Percentiles rank a stretch among this genome's conserved stretches.
Evolutionary conservation across 2,113 vertebrate genomes (phyloP).

Genomic region (Castor canadensis): DNA sequence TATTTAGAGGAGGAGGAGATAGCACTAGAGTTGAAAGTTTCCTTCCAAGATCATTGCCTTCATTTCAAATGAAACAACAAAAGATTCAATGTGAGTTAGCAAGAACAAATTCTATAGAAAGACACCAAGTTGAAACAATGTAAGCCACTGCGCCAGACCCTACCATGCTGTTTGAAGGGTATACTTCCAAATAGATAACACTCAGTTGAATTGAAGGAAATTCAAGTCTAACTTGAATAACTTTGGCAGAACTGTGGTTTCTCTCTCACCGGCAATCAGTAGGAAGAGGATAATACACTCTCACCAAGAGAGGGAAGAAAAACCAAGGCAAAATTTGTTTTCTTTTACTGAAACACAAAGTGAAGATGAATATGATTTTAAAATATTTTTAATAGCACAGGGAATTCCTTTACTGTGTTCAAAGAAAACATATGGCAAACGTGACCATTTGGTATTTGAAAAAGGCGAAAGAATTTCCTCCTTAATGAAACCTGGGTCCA

Average conservation of each 20-base stretch:
- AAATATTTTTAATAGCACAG: neutral
- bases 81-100: neutral
- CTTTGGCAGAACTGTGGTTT: constrained; percentile 26
- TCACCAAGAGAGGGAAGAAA: neutral
- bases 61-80: neutral
- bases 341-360: neutral
- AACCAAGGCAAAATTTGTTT: constrained; percentile 37
- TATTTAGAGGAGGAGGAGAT: neutral
- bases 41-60: neutral
- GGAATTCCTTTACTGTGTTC: neutral
- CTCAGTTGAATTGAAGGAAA: neutral
- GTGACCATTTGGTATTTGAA: neutral
- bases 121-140: neutral
- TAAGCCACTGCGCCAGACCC: neutral
- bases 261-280: neutral
- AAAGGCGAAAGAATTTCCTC: neutral
- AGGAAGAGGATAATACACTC: neutral
- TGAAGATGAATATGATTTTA: neutral
- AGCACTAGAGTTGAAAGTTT: neutral
- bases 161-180: neutral
- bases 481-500: neutral
- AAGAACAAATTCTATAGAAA: neutral
- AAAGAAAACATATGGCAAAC: constrained; percentile 40
- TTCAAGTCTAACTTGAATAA: neutral
- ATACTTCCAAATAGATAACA: neutral